Evolutionary conservation across 2,888 invertebrate species (phyloP).

Genomic region (Abscondita cerata): DNA sequence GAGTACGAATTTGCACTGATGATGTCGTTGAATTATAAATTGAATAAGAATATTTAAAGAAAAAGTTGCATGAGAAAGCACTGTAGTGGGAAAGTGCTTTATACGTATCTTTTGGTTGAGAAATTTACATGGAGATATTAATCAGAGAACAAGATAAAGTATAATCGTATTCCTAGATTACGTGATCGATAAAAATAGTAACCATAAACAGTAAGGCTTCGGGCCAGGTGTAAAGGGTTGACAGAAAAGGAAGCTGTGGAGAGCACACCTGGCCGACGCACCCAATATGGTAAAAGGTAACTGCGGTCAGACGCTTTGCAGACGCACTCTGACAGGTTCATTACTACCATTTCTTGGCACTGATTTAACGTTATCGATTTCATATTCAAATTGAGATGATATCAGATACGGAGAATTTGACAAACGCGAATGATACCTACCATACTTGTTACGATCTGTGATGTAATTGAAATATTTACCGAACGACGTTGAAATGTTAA

Average conservation of each 20-base stretch:
- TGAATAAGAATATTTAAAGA: not conserved
- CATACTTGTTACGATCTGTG: no score
- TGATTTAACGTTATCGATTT: conserved; percentile 43
- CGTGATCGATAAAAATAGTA: conserved; percentile 43
- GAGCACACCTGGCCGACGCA: conserved; percentile 38
- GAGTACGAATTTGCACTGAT: no score
- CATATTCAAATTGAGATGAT: conserved; percentile 41
- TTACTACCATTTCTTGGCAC: conserved; percentile 40
- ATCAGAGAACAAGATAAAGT: conserved; percentile 27
- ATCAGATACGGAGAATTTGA: conserved; percentile 29
- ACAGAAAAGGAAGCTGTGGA: conserved; percentile 38
- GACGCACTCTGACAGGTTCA: conserved; percentile 42
- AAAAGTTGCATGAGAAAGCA: conserved; percentile 3
- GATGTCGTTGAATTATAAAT: no score
- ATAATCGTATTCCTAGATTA: conserved; percentile 40
- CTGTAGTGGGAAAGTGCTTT: conserved; percentile 8
- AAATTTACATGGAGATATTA: conserved; percentile 30
- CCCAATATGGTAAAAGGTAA: conserved; percentile 36
- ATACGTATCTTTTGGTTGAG: conserved; percentile 17
- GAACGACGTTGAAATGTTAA: not conserved
- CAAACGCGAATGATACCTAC: conserved; percentile 10
- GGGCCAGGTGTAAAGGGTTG: conserved; percentile 41
- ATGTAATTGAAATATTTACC: no score
- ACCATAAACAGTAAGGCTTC: conserved; percentile 35
- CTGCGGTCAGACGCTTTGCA: conserved; percentile 40